Base-by-base conservation (phyloP, 2,797 vertebrate species). In the Meda fulgida region DNA sequence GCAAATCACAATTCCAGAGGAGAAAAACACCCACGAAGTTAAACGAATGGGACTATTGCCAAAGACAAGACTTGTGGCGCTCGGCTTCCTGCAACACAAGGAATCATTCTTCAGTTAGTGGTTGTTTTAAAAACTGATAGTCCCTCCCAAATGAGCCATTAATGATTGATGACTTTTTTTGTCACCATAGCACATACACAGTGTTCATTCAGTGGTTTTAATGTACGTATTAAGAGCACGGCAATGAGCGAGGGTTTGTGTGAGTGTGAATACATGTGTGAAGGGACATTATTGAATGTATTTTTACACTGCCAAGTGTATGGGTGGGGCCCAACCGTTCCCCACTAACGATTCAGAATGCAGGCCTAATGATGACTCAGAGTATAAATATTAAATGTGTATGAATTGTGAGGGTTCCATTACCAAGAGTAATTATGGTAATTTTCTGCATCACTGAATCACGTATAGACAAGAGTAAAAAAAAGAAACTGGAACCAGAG, bases 181-280 rank as follows among this genome's bases (percentile, higher is more conserved):
- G 70, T 85, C 83, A 85, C 63, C 75, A 84, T 79, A 75, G 77
- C 80, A 76, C 72, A 77, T 46, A 85, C 26, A 29, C 34, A 71
- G 48, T 58, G 69, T 60, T 48, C 69, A 73, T 40, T 72, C 66
- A 72, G 53, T 1, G 4, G 53, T 82, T 31, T 82, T 82, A 82
- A 23, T 63, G 36, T 43, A 38, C 3, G 4, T n/a, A 72, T 82
- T 82, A 53, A 87, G 48, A 81, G 46, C 76, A 84, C 48, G 31
- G 66, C 58, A 36, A 87, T 84, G 89, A 80, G 40, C 18, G 83
- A 89, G 87, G 81, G 70, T 90, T 88, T 89, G 85, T 85, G 87
- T 85, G 86, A 86, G 86, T 67, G 40, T 78, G 65, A 79, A 43
- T 53, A 29, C 19, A 48, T 0, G 85, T 85, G 83, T 69, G 84